Evolutionary conservation across 2,113 vertebrate genomes (phyloP), one percentile per base, ranked within the genome.

Genomic region (Solenodon paradoxus): DNA sequence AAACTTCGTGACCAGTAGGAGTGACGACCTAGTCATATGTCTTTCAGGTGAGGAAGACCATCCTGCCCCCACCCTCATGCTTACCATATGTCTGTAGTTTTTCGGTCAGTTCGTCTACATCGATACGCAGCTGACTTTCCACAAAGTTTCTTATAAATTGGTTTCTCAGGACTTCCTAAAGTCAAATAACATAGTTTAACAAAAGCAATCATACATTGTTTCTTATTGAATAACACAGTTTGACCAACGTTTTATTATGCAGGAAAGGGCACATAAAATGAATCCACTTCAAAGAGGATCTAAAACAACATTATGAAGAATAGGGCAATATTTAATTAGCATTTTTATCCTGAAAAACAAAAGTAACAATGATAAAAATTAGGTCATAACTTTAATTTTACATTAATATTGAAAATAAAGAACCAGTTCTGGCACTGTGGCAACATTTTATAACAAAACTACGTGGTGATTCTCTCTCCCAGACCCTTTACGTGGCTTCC

Each of bases 121-220:
- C 96, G 51, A 98, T 61, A 63, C 97, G 94, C 96, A 98, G 80
- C 84, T 98, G 98, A 26, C 92, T 98, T 95, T 98, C 95, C 84
- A 99, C 40, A 28, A 98, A 98, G n/a, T 95, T 97, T 69, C 97
- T 97, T 95, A 98, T 20, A 19, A 98, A 98, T 72, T 86, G 97
- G 79, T 72, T 98, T 61, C 96, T 94, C 87, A 98, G 92, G 49
- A 89, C 59, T 64, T 97, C 98, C 98, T 99, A 92, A 94, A 98
- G 93, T 55, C 42, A 93, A 88, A 96, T 24, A 51, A 19, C 0
- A 66, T 3, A 83, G 1, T 22, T 57, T 47, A 85, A 75, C 38
- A 9, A 45, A 72, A 86, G 61, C 8, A 47, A 40, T 6, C 16
- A 20, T 26, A 51, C 7, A 7, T 75, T 68, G 49, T 17, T 11